Evolutionary conservation across 1,140 invertebrate genomes (phyloP), one percentile per base, ranked within the genome.

Genomic region (Ylistrum balloti): DNA sequence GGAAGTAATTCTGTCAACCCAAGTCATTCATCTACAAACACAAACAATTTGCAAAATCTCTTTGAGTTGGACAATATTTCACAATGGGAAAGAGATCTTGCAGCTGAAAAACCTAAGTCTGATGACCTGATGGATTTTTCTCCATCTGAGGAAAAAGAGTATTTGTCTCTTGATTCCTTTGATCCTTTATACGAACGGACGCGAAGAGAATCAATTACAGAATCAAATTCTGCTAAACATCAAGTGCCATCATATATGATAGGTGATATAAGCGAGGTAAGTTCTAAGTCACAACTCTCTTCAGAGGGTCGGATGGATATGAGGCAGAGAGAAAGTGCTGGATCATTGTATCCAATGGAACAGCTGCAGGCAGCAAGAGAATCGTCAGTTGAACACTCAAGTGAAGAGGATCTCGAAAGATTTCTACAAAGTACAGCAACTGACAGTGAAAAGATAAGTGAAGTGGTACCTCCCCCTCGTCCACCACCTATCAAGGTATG

Each of bases 81-180:
- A 85, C 33, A 74, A 15, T 41, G 86, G 33, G 41, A 87, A n/a
- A 33, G 74, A 87, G 89, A 86, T 20, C 86, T 48, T 38, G 86
- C 86, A 22, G 87, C 33, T 48, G 89, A 35, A 86, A 88, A 88
- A 88, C 90, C 15, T 5, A 74, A 28, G n/a, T 74, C 56, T 33
- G 91, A 92, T 91, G 93, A 94, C 91, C 89, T 94, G 33, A 94
- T 94, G 32, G 90, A 94, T 56, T 93, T 94, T 86, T 89, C 91
- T 86, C 90, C 91, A 3, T 85, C 90, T 45, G 90, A 93, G 17
- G 95, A 95, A 85, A 93, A 94, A 85, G 95, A 95, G 45, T 95
- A 95, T 89, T 92, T 95, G 33, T 94, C 95, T 38, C 88, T 95
- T 86, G 93, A 94, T 48, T 94, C 92, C 45, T 95, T 95, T 94